Evolutionary conservation across 2,888 invertebrate genomes (phyloP), one percentile per base, ranked within the genome.

Genomic region (Rhagium mordax): DNA sequence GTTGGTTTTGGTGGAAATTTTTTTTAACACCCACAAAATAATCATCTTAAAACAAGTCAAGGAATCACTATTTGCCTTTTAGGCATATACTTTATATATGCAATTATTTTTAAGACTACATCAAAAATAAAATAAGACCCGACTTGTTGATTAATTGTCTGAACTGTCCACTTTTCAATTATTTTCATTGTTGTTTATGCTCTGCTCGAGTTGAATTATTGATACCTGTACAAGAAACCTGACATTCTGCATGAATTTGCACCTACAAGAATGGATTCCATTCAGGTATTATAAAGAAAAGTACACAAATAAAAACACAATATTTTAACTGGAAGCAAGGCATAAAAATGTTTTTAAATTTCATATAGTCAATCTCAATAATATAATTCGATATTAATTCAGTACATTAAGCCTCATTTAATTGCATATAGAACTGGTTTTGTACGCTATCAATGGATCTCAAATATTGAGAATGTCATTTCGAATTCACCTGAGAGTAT

Each of bases 351-450:
- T 77, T 78, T 81, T 81, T 71, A 79, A 81, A 81, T 81, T 83
- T 82, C 79, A 81, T 82, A 80, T 75, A 74, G 76, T 77, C 81
- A 78, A 82, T 81, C 78, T 79, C 79, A 78, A 81, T 82, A 81
- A 82, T 80, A 81, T 80, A 82, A 84, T 83, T 81, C 82, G 75
- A 73, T 74, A 84, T 84, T 84, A 84, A 84, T 79, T 84, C 84
- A 83, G 78, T 81, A 83, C 83, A 83, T 84, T 83, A 84, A 82
- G 79, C 70, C 76, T 82, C 81, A 81, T 81, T 83, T 82, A 70
- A 80, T 78, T 76, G 75, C 74, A 75, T 76, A 72, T 74, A 74
- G 74, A 82, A 83, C 83, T 81, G 82, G 83, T 83, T 83, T 78
- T 74, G 51, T 68, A 29, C 68, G 74, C 72, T 81, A 82, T 82